Evolutionary conservation across 1,140 invertebrate species (phyloP).

Genomic region (Cataglyphis hispanica): DNA sequence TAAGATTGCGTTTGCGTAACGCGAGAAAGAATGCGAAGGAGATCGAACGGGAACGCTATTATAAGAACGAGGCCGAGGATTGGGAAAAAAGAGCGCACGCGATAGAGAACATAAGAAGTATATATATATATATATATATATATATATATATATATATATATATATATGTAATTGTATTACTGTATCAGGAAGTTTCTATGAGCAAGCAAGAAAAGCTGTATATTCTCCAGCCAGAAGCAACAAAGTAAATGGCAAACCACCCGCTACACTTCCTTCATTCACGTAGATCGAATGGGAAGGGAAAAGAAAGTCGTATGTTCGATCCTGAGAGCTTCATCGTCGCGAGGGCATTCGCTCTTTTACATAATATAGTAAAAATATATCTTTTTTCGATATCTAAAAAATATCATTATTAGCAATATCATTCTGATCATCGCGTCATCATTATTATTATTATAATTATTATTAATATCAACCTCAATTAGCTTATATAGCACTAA

Average conservation of each 20-base stretch:
- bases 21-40: slow-evolving; percentile 64
- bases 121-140: slow-evolving; percentile 23
- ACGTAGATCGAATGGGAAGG: slow-evolving; percentile 29
- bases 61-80: slow-evolving; percentile 31
- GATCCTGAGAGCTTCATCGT: slow-evolving; percentile 50
- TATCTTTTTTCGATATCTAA: slow-evolving; percentile 78
- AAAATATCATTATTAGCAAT: slow-evolving; percentile 61
- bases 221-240: slow-evolving; percentile 54
- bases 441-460: neutral
- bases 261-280: slow-evolving; percentile 32
- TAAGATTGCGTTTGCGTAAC: slow-evolving; percentile 70
- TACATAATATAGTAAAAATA: slow-evolving; percentile 79
- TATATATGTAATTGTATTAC: neutral
- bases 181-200: slow-evolving; percentile 26
- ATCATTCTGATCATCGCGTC: slow-evolving; percentile 18
- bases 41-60: slow-evolving; percentile 56
- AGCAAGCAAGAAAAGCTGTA: slow-evolving; percentile 49
- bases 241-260: slow-evolving; percentile 46
- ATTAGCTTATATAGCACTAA: slow-evolving; percentile 74
- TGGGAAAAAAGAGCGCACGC: neutral
- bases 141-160: slow-evolving; percentile 4
- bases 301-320: slow-evolving; percentile 42
- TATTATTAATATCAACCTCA: slow-evolving; percentile 74
- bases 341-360: slow-evolving; percentile 65
- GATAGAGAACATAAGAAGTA: slow-evolving; percentile 15